Evolutionary conservation across 1,140 invertebrate species (phyloP).

Genomic region (Mamestra configurata): DNA sequence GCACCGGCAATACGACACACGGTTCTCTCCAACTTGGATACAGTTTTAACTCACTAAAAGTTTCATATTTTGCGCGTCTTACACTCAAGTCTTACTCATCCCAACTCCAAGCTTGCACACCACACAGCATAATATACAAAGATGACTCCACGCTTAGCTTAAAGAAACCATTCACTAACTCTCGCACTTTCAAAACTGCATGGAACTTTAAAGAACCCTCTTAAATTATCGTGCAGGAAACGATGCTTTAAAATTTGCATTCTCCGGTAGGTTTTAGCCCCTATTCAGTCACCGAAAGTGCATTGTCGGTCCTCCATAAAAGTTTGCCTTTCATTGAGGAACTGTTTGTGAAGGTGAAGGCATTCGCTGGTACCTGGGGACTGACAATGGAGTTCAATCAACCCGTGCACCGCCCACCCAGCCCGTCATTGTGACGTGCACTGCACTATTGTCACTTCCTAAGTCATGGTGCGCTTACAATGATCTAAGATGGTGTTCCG

Average conservation of each 20-base stretch:
- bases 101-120: background rate
- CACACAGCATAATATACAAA: background rate
- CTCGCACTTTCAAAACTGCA: conserved; percentile 43
- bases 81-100: conserved; percentile 5
- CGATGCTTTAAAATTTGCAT: conserved; percentile 64
- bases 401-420: conserved; percentile 79
- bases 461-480: background rate
- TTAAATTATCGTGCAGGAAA: conserved; percentile 56
- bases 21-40: conserved; percentile 61
- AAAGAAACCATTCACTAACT: conserved; percentile 49
- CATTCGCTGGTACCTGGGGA: conserved; percentile 73
- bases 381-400: conserved; percentile 81
- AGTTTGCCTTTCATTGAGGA: conserved; percentile 48
- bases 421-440: conserved; percentile 72
- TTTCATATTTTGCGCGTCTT: conserved; percentile 50
- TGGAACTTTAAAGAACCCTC: conserved; percentile 50
- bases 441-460: conserved; percentile 53
- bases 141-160: background rate
- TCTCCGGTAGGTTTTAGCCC: conserved; percentile 56
- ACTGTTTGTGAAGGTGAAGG: conserved; percentile 57
- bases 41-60: conserved; percentile 61
- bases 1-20: conserved; percentile 65
- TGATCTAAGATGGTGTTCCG: background rate
- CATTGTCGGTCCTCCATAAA: conserved; percentile 56
- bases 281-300: conserved; percentile 60